phyloP scores from a whole-genome alignment of 64 coral and sea anemone species.

The Trachythela sp. region DNA sequence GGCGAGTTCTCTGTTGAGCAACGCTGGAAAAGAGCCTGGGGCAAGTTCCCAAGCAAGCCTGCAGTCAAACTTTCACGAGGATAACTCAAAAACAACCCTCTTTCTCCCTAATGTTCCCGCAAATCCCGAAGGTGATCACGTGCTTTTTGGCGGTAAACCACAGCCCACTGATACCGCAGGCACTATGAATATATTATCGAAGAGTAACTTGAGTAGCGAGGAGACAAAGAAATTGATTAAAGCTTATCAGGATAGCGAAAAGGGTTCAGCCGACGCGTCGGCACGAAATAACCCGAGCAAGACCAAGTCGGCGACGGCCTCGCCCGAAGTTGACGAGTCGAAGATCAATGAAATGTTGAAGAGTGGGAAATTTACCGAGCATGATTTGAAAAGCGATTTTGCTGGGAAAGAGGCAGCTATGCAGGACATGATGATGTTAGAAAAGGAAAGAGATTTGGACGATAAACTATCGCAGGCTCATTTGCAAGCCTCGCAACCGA shows the following conservation, averaged over 20 bases:
- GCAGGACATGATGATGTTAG: background rate
- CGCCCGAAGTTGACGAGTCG: background rate
- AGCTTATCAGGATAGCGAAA: background rate
- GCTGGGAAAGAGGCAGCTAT: background rate
- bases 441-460: background rate
- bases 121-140: background rate
- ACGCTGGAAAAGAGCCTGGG: background rate
- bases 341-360: background rate
- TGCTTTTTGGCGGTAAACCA: background rate
- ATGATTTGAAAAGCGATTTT: background rate
- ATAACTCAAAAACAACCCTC: background rate
- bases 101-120: background rate
- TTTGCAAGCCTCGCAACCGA: background rate
- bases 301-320: background rate
- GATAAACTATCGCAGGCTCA: background rate
- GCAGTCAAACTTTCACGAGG: background rate
- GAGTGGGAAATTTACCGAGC: background rate
- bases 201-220: background rate
- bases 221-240: constrained; percentile 9
- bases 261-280: background rate
- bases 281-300: background rate
- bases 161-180: background rate
- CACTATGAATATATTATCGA: background rate
- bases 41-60: background rate
- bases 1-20: background rate